Base-by-base conservation (phyloP, 2,113 vertebrate genomes). In the Passer domesticus region DNA sequence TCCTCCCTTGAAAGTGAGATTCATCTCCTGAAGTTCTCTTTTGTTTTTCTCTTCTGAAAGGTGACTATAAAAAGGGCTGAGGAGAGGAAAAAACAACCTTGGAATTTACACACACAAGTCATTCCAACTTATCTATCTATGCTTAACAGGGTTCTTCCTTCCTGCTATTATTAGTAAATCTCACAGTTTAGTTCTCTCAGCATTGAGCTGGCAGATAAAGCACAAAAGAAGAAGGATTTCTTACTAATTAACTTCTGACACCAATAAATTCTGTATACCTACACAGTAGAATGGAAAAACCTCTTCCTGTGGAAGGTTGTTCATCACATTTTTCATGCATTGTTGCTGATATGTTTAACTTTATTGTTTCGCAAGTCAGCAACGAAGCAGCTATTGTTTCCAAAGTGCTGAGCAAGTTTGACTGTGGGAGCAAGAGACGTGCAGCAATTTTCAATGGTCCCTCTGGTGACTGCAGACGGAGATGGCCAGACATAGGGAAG, bases 61-160 rank as follows among this genome's bases (percentile, higher is more conserved):
- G 8, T 70, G 21, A 66, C 25, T 66, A 64, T 5, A 66, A 73
- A 85, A 90, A 74, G 23, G 31, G 14, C 43, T 55, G 14, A 70
- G 39, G 15, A 79, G 33, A 80, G 25, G 50, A 70, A 93, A 94
- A 93, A 96, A 90, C 41, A 92, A 67, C 46, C 59, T 55, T 86
- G 76, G 46, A 67, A 83, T 84, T 81, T 59, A 86, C 30, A 49
- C 13, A 77, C 23, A 66, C 11, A 66, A 69, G 41, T 86, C 15
- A 88, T 69, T 94, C 72, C 75, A 94, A 62, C 72, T 74, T 55
- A 70, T 85, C 79, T 93, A 76, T 95, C 85, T 93, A 24, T 33
- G 79, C 67, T 92, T 94, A 96, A 95, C 90, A 93, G 86, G 76
- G 55, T 55, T 93, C 85, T 94, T 97, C 95, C 94, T 97, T 97